These are phyloP conservation scores for Drosophila nigritarsus DNA, from an alignment of 2,888 invertebrate species.

Conservation along the genomic window DNA sequence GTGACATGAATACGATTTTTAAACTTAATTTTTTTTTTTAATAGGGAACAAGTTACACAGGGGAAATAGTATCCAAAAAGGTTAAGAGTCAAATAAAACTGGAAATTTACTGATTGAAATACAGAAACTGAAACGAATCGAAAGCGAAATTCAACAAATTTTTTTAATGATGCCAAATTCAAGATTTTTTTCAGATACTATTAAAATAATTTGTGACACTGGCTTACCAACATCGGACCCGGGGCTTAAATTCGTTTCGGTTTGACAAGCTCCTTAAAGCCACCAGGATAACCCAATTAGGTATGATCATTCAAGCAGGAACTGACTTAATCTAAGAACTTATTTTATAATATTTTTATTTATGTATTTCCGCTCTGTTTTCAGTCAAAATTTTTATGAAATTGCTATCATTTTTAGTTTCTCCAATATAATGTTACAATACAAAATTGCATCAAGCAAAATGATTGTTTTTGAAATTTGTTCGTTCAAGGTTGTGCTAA, in stretches of 20 bases:
- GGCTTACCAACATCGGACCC: not conserved
- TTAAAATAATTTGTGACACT: not conserved
- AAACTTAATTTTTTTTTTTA: not conserved
- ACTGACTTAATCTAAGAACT: not conserved
- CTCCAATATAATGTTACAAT: too few relatives aligned
- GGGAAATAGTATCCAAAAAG: not conserved
- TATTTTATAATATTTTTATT: not conserved
- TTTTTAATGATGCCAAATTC: not conserved
- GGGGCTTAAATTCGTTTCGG: not conserved
- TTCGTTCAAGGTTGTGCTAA: not conserved
- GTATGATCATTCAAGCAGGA: not conserved
- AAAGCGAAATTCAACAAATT: not conserved
- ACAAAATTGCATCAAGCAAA: not conserved
- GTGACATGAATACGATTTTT: not conserved
- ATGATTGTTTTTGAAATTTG: not conserved
- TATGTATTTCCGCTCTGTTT: not conserved
- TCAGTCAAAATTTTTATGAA: not conserved
- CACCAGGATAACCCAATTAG: not conserved
- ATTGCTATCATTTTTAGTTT: not conserved
- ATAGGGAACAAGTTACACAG: not conserved
- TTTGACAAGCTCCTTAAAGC: too few relatives aligned
- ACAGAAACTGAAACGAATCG: not conserved
- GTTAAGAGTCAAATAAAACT: not conserved
- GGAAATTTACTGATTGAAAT: not conserved
- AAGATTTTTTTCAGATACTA: not conserved